These are phyloP conservation scores for Protomyctophum bolini DNA, from an alignment of 2,113 vertebrate genomes.

Conservation along the genomic window DNA sequence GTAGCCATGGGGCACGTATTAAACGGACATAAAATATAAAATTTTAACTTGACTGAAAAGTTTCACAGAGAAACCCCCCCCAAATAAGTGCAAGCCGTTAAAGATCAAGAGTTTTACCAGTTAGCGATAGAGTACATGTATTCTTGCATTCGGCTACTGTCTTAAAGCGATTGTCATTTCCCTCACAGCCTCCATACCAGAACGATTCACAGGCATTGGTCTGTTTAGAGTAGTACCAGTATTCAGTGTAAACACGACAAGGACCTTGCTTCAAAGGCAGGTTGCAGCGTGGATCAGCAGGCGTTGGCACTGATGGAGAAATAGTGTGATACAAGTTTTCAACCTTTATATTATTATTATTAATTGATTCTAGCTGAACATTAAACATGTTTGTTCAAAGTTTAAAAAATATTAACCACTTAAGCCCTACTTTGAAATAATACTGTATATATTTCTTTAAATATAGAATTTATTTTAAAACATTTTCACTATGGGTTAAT, in stretches of 20 bases:
- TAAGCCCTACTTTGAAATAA: too few species aligned
- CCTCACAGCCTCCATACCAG: conserved; percentile 86
- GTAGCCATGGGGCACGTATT: too few species aligned
- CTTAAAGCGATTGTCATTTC: conserved; percentile 85
- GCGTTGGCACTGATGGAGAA: conserved; percentile 62
- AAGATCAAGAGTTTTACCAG: conserved; percentile 54
- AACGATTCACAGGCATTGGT: conserved; percentile 89
- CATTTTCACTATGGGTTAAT: too few species aligned
- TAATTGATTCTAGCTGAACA: background rate
- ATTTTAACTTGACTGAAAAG: conserved; percentile 8
- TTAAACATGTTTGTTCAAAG: background rate
- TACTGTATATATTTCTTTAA: too few species aligned
- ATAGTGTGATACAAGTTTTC: background rate
- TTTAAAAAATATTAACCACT: background rate
- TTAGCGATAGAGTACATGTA: conserved; percentile 73
- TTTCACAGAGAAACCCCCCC: conserved; percentile 5
- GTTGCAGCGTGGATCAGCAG: conserved; percentile 63
- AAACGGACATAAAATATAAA: background rate
- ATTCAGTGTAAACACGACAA: conserved; percentile 81
- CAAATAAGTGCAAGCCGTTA: too few species aligned
- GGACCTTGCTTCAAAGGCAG: conserved; percentile 80
- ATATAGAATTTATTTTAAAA: too few species aligned
- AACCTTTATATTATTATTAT: too few species aligned
- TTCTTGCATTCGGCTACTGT: conserved; percentile 83
- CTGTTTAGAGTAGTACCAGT: conserved; percentile 86